These are phyloP conservation scores for Malacoctenus gilli DNA, from an alignment of 2,797 vertebrate genomes.

Conservation along the genomic window DNA sequence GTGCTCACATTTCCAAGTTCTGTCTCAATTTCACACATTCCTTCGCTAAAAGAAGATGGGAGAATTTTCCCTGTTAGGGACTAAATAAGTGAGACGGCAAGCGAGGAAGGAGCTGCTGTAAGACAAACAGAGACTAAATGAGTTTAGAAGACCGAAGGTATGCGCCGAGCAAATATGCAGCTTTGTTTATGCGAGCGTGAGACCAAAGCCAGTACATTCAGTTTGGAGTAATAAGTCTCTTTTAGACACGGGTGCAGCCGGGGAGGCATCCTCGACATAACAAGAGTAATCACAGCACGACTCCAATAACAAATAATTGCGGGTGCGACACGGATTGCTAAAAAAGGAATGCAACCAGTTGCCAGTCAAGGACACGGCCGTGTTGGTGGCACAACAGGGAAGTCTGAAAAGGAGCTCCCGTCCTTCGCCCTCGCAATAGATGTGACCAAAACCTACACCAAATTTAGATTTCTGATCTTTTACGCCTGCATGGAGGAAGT, in stretches of 20 bases:
- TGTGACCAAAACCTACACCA: no score
- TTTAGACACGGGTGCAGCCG: conserved; percentile 8
- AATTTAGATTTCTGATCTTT: no score
- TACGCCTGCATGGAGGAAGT: no score
- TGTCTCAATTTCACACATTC: no score
- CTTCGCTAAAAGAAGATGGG: neutral
- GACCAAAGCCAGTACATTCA: conserved; percentile 15
- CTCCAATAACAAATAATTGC: conserved; percentile 19
- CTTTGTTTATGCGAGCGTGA: conserved; percentile 41
- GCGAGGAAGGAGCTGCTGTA: neutral
- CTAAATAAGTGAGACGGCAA: conserved; percentile 10
- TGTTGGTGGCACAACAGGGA: no score
- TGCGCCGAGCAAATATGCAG: conserved; percentile 19
- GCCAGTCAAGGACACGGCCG: neutral
- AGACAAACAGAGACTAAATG: conserved; percentile 18
- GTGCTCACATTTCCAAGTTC: no score
- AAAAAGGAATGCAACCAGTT: neutral
- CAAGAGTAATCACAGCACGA: conserved; percentile 17
- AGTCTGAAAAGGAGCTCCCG: no score
- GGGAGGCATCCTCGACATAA: conserved; percentile 12
- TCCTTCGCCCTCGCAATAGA: no score
- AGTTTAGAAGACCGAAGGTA: conserved; percentile 29
- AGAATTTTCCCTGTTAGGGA: conserved; percentile 1
- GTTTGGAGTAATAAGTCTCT: conserved; percentile 9
- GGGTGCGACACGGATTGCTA: conserved; percentile 9